Evolutionary conservation across 2,888 invertebrate species (phyloP), one percentile per base, ranked within the genome.

Genomic region (Cecidostiba fungosa): DNA sequence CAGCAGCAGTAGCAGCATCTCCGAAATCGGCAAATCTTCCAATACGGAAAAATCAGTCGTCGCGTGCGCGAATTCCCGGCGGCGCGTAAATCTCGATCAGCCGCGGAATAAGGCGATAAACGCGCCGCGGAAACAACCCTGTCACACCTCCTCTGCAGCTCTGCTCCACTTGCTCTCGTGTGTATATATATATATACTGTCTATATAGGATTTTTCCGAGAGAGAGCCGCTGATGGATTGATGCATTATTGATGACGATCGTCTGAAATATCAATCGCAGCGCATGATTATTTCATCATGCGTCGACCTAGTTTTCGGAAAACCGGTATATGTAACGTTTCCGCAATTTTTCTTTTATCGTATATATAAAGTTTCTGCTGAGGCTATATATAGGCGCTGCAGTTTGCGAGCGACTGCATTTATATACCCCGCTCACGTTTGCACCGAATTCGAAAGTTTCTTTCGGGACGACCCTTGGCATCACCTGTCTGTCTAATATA

Each of bases 171-270:
- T 39, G 39, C 39, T 8, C 39, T 39, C 43, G 10, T 12, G 10
- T 0, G 36, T 59, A 23, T 23, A 59, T 59, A n/a, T n/a, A n/a
- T 10, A 43, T 43, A 43, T 12, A 43, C 10, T 1, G n/a, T n/a
- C n/a, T 43, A 43, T 43, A 43, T 1, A 43, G n/a, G 54, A 59
- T 59, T 59, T 59, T 59, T n/a, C 23, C 8, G 8, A 19, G 54
- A 59, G 1, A 50, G 19, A 50, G 54, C 54, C 54, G 54, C n/a
- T n/a, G 54, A 59, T 59, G n/a, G n/a, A 59, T 59, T 8, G 23
- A 59, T 59, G 54, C 19, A 59, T 59, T 59, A 59, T 59, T n/a
- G 54, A 59, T 59, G 54, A 59, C n/a, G 54, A 59, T 59, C 19
- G 54, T 59, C 19, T 19, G 54, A 59, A 59, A 59, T 59, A 59